phyloP scores from a whole-genome alignment of 2,888 invertebrate species.

The Hololepta plana region DNA sequence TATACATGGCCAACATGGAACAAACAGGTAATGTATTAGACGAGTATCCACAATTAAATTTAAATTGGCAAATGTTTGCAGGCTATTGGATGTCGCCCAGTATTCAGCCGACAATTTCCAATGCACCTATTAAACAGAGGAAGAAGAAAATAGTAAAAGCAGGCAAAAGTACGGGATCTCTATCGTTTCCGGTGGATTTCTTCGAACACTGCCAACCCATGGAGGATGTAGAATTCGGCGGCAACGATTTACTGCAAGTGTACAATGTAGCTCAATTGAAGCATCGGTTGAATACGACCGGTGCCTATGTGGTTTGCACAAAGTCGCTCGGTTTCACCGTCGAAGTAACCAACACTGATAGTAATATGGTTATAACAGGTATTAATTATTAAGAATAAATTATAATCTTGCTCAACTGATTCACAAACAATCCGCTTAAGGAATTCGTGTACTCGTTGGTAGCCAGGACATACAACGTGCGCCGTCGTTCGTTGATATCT shows the following conservation, averaged over 20 bases:
- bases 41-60: neutral
- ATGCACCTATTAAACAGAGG: slow-evolving; percentile 24
- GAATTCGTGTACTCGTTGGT: slow-evolving; percentile 72
- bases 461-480: slow-evolving; percentile 62
- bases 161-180: slow-evolving; percentile 42
- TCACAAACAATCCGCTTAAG: too few species aligned
- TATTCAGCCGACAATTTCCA: slow-evolving; percentile 34
- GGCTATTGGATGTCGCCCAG: slow-evolving; percentile 49
- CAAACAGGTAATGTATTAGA: slow-evolving; percentile 38
- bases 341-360: slow-evolving; percentile 75
- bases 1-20: slow-evolving; percentile 80
- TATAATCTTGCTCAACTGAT: too few species aligned
- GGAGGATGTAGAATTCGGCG: slow-evolving; percentile 88
- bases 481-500: slow-evolving; percentile 58
- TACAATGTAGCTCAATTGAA: slow-evolving; percentile 90
- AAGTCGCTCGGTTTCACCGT: slow-evolving; percentile 78
- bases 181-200: slow-evolving; percentile 86
- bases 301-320: slow-evolving; percentile 85
- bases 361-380: slow-evolving; percentile 68
- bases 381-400: too few species aligned
- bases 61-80: slow-evolving; percentile 7
- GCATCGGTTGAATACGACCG: slow-evolving; percentile 67
- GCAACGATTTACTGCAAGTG: slow-evolving; percentile 84
- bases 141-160: slow-evolving; percentile 39
- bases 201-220: slow-evolving; percentile 88